Conservation (phyloP, 92 coral and sea anemone genomes). For the Isaurus tuberculatus region DNA sequence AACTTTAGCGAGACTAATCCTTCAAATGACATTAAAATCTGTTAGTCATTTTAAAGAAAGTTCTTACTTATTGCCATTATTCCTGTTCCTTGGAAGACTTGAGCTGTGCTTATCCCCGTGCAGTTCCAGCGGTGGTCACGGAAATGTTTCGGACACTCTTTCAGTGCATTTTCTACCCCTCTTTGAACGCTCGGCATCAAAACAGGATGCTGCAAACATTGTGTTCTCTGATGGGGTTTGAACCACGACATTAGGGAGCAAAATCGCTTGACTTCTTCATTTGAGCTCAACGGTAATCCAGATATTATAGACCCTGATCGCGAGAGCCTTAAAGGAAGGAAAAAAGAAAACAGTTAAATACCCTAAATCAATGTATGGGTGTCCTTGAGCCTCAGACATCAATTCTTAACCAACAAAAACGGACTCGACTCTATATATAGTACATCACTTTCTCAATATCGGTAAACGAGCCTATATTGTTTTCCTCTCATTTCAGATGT, state of each 20-base stretch:
- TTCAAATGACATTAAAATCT: constrained; percentile 47
- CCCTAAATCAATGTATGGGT: constrained; percentile 6
- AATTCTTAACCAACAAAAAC: constrained; percentile 24
- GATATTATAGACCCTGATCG: constrained; percentile 8
- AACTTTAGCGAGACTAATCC: constrained; percentile 43
- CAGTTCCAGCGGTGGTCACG: constrained; percentile 89
- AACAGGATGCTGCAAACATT: constrained; percentile 66
- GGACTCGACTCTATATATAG: background rate
- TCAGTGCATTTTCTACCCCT: constrained; percentile 83
- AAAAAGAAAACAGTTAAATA: background rate
- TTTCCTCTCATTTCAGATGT: background rate
- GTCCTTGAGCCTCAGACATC: constrained; percentile 9
- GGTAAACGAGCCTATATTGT: background rate
- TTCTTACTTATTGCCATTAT: constrained; percentile 82
- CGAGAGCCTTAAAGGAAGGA: constrained; percentile 51
- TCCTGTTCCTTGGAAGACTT: constrained; percentile 78
- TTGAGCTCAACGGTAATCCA: constrained; percentile 2
- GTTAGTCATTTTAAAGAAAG: constrained; percentile 16
- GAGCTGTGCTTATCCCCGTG: constrained; percentile 81
- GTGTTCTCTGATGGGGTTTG: constrained; percentile 64
- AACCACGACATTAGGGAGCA: constrained; percentile 76
- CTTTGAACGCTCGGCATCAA: constrained; percentile 64
- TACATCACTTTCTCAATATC: constrained; percentile 2
- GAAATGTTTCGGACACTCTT: constrained; percentile 84
- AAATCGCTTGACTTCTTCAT: constrained; percentile 49